Evolutionary conservation across 2,888 invertebrate species (phyloP).

Genomic region (Agrilus cyanescens): DNA sequence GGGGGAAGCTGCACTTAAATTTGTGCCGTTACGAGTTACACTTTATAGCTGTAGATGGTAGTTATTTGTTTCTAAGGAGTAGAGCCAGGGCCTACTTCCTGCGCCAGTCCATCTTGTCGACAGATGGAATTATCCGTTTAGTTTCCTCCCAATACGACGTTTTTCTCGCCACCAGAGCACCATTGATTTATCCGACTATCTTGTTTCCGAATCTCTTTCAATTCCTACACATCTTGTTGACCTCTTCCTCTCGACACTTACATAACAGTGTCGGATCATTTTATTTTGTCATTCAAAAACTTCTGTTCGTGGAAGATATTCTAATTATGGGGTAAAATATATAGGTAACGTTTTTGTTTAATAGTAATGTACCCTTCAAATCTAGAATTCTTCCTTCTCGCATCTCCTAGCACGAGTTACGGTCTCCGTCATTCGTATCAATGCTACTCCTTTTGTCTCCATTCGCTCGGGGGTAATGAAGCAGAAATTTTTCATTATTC

Average conservation of each 20-base stretch:
- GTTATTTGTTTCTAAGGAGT: slow-evolving; percentile 12
- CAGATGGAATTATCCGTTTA: slow-evolving; percentile 20
- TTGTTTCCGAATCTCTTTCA: slow-evolving; percentile 21
- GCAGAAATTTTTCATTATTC: slow-evolving; percentile 19
- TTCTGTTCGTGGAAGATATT: no score
- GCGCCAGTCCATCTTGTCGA: slow-evolving; percentile 16
- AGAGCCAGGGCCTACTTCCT: slow-evolving; percentile 13
- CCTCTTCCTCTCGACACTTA: slow-evolving; percentile 17
- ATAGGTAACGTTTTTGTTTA: no score
- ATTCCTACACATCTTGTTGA: slow-evolving; percentile 17
- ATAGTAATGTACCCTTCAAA: no score
- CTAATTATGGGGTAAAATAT: no score
- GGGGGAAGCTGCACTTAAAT: no score
- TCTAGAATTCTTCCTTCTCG: neutral
- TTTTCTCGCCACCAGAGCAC: slow-evolving; percentile 19
- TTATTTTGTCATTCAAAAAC: no score
- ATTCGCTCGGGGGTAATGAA: slow-evolving; percentile 16
- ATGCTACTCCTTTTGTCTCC: slow-evolving; percentile 12
- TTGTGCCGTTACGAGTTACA: no score
- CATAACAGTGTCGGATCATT: neutral
- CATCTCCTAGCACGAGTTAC: neutral
- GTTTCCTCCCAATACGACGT: slow-evolving; percentile 19
- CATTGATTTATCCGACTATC: slow-evolving; percentile 21
- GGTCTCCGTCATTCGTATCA: no score
- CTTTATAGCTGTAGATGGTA: slow-evolving; percentile 2